Conservation (phyloP, 2,797 vertebrate species). For the Thunnus albacares region DNA sequence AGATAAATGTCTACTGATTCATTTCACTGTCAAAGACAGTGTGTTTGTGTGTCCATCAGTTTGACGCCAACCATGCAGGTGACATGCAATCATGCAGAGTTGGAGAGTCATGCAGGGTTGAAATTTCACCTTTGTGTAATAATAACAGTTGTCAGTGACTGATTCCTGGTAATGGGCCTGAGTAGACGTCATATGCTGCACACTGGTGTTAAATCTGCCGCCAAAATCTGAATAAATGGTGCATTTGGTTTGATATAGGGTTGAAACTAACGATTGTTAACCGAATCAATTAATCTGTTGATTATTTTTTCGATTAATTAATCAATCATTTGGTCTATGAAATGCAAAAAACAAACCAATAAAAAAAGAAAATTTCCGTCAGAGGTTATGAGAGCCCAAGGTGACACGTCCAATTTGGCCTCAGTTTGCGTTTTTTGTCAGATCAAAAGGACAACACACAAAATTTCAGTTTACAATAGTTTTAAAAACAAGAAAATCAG, state of each 20-base stretch:
- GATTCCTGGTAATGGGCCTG: constrained; percentile 1
- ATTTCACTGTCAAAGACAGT: constrained; percentile 21
- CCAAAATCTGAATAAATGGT: not conserved
- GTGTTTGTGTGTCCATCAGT: constrained; percentile 19
- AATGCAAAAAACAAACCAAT: too few species aligned
- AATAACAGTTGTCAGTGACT: not conserved
- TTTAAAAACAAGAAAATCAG: too few species aligned
- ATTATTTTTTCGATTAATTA: not conserved
- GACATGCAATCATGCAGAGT: constrained; percentile 31
- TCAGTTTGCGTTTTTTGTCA: too few species aligned
- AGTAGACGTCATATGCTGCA: not conserved
- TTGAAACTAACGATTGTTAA: too few species aligned
- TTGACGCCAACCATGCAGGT: constrained; percentile 27
- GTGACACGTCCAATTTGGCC: too few species aligned
- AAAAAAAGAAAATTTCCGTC: too few species aligned
- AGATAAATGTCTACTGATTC: constrained; percentile 51
- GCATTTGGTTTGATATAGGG: not conserved
- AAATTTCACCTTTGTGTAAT: constrained; percentile 14
- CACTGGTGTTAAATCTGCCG: not conserved
- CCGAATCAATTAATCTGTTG: too few species aligned
- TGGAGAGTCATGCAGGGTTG: constrained; percentile 12
- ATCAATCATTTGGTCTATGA: not conserved
- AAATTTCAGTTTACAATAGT: too few species aligned
- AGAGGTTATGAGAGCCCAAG: too few species aligned
- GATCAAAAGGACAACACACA: too few species aligned